These are phyloP conservation scores for Sminthopsis crassicaudata DNA, from an alignment of 2,113 vertebrate species.

Conservation along the genomic window DNA sequence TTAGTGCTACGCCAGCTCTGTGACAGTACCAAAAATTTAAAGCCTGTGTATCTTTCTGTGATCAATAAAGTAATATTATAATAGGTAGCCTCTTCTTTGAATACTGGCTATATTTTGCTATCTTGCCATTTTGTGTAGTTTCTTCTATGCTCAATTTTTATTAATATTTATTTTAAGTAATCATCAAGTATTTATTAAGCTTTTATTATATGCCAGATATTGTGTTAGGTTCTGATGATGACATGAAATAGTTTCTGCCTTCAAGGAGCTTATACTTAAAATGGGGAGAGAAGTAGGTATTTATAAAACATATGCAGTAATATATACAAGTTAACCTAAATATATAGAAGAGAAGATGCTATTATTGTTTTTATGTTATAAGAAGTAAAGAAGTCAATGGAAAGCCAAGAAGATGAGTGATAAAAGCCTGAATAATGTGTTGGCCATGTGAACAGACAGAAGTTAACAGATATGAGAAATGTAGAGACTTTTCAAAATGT, in stretches of 20 bases:
- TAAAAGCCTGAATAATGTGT: neutral
- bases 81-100: neutral
- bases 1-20: neutral
- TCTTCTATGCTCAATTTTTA: neutral
- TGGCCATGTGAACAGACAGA: neutral
- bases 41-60: neutral
- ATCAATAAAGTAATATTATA: neutral
- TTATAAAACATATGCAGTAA: neutral
- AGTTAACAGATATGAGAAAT: neutral
- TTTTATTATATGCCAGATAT: neutral
- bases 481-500: neutral
- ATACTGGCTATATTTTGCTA: neutral
- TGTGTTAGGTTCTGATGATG: neutral
- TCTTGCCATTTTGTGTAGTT: neutral
- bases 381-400: neutral
- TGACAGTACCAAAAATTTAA: neutral
- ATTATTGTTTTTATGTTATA: neutral
- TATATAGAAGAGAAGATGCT: neutral
- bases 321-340: neutral
- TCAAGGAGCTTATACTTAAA: neutral
- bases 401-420: neutral
- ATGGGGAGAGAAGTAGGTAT: neutral
- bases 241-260: neutral
- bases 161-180: neutral
- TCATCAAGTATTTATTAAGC: neutral